A percentile compares a stretch with the other conserved stretches of the same genome.
Evolutionary conservation across 1,140 invertebrate genomes (phyloP).

Genomic region (Eurosta solidaginis): DNA sequence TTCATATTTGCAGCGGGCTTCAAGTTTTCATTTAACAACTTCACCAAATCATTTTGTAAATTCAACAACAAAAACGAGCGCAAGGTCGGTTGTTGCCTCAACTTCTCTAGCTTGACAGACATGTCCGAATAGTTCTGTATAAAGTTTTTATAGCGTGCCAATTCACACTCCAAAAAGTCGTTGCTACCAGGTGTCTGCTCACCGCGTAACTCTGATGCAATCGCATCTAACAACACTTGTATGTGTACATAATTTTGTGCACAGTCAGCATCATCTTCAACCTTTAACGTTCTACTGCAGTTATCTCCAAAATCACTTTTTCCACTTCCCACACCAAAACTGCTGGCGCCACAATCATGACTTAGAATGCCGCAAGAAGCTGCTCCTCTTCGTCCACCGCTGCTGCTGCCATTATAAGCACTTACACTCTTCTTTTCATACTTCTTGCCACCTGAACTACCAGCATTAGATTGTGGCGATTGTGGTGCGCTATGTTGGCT

Average conservation of each 20-base stretch:
- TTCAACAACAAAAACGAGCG: constrained; percentile 41
- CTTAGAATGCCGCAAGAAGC: no score
- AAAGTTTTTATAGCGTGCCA: constrained; percentile 42
- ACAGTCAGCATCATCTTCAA: no score
- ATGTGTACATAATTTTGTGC: not conserved
- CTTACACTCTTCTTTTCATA: no score
- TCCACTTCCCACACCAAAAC: no score
- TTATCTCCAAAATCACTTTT: no score
- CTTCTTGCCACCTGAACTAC: no score
- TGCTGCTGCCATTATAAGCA: no score
- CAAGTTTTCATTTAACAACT: constrained; percentile 38
- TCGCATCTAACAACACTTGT: constrained; percentile 32
- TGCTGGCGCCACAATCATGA: no score
- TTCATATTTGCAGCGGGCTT: not conserved
- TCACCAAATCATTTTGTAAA: constrained; percentile 46
- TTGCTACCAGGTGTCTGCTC: not conserved
- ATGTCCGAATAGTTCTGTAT: constrained; percentile 27
- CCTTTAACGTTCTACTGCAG: no score
- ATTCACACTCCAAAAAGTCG: constrained; percentile 40
- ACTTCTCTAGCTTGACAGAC: not conserved
- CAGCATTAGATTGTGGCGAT: no score
- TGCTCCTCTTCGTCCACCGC: no score
- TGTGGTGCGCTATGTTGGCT: not conserved
- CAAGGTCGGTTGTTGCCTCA: not conserved
- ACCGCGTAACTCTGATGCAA: constrained; percentile 42